These are phyloP conservation scores for Monopterus albus DNA, from an alignment of 2,113 vertebrate genomes.

Conservation along the genomic window DNA sequence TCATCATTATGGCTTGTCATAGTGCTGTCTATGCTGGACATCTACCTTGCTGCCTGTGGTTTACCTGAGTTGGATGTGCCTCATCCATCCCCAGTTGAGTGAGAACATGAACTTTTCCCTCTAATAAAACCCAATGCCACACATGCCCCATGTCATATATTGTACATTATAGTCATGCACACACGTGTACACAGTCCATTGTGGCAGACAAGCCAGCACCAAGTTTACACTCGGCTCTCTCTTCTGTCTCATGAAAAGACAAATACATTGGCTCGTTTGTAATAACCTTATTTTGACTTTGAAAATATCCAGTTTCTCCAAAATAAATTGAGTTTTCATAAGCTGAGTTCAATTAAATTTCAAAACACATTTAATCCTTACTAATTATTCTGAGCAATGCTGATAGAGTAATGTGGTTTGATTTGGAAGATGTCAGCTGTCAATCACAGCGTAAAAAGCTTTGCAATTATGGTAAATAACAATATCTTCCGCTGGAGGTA, in stretches of 20 bases:
- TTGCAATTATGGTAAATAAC: slow-evolving; percentile 21
- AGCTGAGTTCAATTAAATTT: neutral
- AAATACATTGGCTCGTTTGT: neutral
- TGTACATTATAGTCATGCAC: neutral
- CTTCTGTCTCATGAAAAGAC: neutral
- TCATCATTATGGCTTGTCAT: slow-evolving; percentile 18
- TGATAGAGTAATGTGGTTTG: neutral
- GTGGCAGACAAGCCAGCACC: neutral
- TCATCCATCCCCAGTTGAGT: slow-evolving; percentile 62
- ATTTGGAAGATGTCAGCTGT: slow-evolving; percentile 1
- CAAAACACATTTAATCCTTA: neutral
- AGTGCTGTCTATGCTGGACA: neutral
- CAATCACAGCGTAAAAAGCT: slow-evolving; percentile 13
- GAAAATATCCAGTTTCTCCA: neutral
- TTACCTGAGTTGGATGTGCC: slow-evolving; percentile 43
- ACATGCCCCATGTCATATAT: neutral
- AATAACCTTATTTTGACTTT: neutral
- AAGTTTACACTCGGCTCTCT: slow-evolving; percentile 3
- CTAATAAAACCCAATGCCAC: slow-evolving; percentile 20
- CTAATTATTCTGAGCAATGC: neutral
- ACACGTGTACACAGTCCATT: neutral
- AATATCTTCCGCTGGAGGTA: neutral
- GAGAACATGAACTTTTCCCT: slow-evolving; percentile 58
- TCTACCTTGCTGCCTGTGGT: slow-evolving; percentile 17
- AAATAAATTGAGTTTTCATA: neutral